Conservation (phyloP, 2,113 vertebrate species). For the Crotalus tigris region DNA sequence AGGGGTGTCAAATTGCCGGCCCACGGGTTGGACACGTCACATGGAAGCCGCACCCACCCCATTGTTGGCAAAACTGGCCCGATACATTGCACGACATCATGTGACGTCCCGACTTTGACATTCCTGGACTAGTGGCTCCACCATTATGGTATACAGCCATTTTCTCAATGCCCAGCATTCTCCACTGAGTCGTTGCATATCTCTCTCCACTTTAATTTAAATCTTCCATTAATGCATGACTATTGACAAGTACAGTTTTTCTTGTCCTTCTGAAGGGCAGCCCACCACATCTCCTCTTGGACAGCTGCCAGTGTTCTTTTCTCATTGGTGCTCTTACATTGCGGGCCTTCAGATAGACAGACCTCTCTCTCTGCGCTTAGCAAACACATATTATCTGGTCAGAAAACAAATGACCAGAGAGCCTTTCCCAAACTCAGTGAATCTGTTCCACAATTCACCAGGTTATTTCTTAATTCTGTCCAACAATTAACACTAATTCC, state of each 20-base stretch:
- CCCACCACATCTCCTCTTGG: neutral
- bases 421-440: neutral
- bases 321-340: neutral
- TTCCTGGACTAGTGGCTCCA: neutral
- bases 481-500: neutral
- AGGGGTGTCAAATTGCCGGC: too few species aligned
- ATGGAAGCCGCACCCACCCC: too few species aligned
- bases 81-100: too few species aligned
- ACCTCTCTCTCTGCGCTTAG: neutral
- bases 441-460: neutral
- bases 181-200: neutral
- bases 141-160: neutral
- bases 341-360: neutral
- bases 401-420: neutral
- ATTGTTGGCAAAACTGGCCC: too few species aligned
- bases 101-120: too few species aligned
- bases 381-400: neutral
- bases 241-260: neutral
- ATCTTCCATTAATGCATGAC: neutral
- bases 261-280: neutral
- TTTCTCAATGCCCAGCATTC: neutral
- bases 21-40: too few species aligned
- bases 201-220: neutral
- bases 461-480: neutral
- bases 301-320: neutral